Evolutionary conservation across 2,113 vertebrate genomes (phyloP).

Genomic region (Gymnorhina tibicen): DNA sequence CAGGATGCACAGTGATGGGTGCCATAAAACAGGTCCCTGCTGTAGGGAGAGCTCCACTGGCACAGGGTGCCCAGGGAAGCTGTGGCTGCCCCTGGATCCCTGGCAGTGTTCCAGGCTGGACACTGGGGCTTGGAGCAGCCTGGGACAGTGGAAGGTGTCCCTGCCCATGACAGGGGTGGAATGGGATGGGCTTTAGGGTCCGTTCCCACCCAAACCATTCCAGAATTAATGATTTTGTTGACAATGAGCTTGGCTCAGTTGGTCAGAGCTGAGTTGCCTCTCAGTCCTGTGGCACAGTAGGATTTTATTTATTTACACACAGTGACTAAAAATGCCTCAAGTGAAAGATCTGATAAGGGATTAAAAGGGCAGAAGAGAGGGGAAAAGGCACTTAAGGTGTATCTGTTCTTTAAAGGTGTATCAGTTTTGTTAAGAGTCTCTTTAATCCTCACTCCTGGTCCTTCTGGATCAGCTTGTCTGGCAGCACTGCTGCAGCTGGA

Average conservation of each 20-base stretch:
- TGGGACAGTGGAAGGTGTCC: neutral
- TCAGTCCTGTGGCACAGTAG: neutral
- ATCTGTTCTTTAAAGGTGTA: accelerated
- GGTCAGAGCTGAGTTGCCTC: neutral
- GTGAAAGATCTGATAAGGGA: neutral
- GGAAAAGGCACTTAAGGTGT: neutral
- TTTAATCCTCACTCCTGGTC: neutral
- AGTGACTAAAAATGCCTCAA: neutral
- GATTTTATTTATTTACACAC: neutral
- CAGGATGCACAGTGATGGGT: neutral
- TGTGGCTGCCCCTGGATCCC: neutral
- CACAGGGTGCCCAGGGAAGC: neutral
- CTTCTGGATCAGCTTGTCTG: neutral
- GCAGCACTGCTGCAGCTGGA: neutral
- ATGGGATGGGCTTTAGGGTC: accelerated
- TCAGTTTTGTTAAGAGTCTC: neutral
- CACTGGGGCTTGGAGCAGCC: neutral
- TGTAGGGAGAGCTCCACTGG: neutral
- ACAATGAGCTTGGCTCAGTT: neutral
- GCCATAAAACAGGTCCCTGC: accelerated
- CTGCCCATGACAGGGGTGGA: neutral
- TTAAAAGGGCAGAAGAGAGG: neutral
- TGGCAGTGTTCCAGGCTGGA: neutral
- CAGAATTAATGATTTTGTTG: neutral
- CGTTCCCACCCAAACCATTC: neutral